These are phyloP conservation scores for Aurelia sp. DNA, from an alignment of 30 jellyfish, hydroid and myxozoan species.

Conservation along the genomic window DNA sequence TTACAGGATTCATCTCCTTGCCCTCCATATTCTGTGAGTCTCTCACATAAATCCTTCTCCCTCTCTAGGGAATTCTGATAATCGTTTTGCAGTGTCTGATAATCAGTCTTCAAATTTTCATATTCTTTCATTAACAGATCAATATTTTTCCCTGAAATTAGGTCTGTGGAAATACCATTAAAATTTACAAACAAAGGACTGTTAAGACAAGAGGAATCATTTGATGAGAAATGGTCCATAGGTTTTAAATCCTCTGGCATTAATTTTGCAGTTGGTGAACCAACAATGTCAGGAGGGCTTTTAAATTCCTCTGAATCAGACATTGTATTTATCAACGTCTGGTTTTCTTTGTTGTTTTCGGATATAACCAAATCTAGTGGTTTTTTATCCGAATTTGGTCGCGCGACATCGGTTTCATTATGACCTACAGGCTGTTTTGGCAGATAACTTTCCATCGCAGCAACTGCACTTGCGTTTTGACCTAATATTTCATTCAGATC, in stretches of 20 bases:
- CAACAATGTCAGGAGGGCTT: neutral
- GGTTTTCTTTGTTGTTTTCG: neutral
- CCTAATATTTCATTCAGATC: neutral
- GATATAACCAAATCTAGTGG: neutral
- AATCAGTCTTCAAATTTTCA: conserved; percentile 23
- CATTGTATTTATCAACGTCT: neutral
- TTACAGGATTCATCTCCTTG: conserved; percentile 66
- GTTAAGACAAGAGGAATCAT: conserved; percentile 51
- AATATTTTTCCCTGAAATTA: conserved; percentile 8
- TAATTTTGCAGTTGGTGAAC: neutral
- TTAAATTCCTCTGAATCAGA: neutral
- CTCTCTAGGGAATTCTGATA: conserved; percentile 43
- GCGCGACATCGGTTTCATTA: neutral
- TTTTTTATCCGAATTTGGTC: conserved; percentile 3
- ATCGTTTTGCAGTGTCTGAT: conserved; percentile 53
- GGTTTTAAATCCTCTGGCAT: neutral
- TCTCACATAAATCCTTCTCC: conserved; percentile 55
- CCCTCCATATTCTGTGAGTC: conserved; percentile 47
- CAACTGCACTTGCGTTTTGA: neutral
- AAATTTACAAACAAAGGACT: conserved; percentile 20
- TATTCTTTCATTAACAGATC: conserved; percentile 22
- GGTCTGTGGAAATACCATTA: neutral
- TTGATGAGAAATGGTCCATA: conserved; percentile 11
- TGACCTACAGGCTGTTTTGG: too few species aligned
- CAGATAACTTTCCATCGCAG: neutral